Evolutionary conservation across 2,888 invertebrate species (phyloP), one percentile per base, ranked within the genome.

Genomic region (Drosophila melanosoma): DNA sequence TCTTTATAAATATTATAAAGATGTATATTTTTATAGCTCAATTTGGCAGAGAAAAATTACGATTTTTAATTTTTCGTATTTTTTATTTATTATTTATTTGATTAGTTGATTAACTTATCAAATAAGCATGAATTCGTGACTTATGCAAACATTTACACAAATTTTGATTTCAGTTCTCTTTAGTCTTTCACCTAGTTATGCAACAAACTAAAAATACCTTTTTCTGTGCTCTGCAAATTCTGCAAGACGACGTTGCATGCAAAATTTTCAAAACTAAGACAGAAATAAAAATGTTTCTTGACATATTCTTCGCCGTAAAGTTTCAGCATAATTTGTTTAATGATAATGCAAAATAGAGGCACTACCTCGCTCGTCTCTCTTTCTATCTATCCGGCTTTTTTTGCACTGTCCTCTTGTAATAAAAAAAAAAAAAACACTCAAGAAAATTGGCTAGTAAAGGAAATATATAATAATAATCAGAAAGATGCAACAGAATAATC

Each of bases 401-500:
- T 20, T 29, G 17, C 26, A 29, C 26, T 53, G 29, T 5, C 20
- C 10, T 52, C 4, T 3, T 29, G 20, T 29, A 5, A 23, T 23
- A 10, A n/a, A 11, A 20, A 20, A 32, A 10, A n/a, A 11, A 20
- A 20, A 32, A 8, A 12, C 11, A 33, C 3, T 42, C n/a, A 48
- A 12, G 17, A 5, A 38, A 48, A 33, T 23, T 33, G 20, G 32
- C 17, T 12, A 12, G 35, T 40, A 20, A 33, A 17, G 32, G 15
- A 58, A 53, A 23, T 33, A 57, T 40, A 58, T 42, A 51, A 56
- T 23, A 54, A 26, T 49, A 60, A 56, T 64, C 48, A 23, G 26
- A 32, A 38, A 62, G 40, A 49, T 72, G 51, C 68, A 61, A 61
- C 56, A 56, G 38, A 26, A 38, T 71, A 81, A 81, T 78, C 77